Percentiles rank a stretch among this genome's conserved stretches.
Conservation (phyloP, 2,113 vertebrate genomes). For the Thomomys bottae region DNA sequence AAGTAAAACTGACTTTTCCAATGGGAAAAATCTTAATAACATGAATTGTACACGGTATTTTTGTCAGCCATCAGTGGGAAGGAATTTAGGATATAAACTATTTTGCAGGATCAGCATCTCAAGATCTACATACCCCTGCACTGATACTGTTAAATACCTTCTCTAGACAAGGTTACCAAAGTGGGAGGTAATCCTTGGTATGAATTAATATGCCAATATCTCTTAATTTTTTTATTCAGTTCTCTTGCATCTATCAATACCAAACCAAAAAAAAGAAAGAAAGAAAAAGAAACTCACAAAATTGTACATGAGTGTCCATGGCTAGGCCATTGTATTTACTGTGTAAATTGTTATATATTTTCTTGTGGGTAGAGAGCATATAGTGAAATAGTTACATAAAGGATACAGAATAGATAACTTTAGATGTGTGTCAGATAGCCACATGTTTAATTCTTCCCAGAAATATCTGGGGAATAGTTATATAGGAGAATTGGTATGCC, state of each 20-base stretch:
- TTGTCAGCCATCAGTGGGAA: conserved; percentile 21
- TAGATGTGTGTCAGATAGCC: background rate
- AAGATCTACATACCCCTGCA: background rate
- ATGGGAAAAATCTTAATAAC: conserved; percentile 30
- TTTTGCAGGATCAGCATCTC: background rate
- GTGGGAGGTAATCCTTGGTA: background rate
- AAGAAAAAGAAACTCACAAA: background rate
- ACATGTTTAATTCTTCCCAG: background rate
- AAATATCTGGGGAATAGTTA: background rate
- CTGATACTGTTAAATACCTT: background rate
- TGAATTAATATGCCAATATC: background rate
- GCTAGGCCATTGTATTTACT: background rate
- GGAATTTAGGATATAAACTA: conserved; percentile 46
- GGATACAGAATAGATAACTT: background rate
- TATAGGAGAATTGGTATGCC: conserved; percentile 5
- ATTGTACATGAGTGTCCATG: background rate
- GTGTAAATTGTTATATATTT: background rate
- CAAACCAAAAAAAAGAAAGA: too few relatives aligned
- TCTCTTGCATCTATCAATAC: background rate
- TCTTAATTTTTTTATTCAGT: conserved; percentile 29
- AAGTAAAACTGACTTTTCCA: conserved; percentile 46
- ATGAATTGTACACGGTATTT: conserved; percentile 47
- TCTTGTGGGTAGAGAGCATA: background rate
- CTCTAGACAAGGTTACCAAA: background rate
- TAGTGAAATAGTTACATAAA: conserved; percentile 8